These are phyloP conservation scores for Caenorhabditis briggsae DNA, from an alignment of 1,140 invertebrate genomes.

Conservation along the genomic window DNA sequence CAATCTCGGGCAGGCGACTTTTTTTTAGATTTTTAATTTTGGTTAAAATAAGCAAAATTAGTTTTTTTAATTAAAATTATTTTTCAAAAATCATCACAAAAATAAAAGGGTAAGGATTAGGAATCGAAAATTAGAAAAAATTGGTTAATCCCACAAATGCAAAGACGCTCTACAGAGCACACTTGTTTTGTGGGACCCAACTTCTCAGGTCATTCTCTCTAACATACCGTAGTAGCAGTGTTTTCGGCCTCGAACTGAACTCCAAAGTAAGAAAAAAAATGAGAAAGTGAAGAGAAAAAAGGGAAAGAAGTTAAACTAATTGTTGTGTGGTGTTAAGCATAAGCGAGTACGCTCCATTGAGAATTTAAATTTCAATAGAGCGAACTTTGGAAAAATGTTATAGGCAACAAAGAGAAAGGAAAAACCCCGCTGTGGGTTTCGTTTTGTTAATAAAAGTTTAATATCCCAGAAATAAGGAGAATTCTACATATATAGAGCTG, in stretches of 20 bases:
- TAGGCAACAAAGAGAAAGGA: neutral
- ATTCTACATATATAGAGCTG: neutral
- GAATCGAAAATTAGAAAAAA: neutral
- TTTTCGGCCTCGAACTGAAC: slow-evolving; percentile 55
- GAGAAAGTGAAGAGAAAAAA: slow-evolving; percentile 13
- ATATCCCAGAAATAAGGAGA: slow-evolving; percentile 32
- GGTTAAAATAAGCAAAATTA: neutral
- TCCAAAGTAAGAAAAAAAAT: slow-evolving; percentile 20
- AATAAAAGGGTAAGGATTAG: neutral
- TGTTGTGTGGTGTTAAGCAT: neutral
- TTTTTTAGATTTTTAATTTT: neutral
- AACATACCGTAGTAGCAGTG: slow-evolving; percentile 51
- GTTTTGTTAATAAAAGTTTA: neutral
- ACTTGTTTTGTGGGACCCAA: no score
- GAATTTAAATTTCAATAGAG: no score
- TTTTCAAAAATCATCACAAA: neutral
- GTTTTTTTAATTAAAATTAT: neutral
- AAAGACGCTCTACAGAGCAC: no score
- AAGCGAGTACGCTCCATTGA: no score
- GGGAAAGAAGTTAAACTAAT: neutral
- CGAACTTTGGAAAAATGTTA: no score
- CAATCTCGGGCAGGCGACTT: slow-evolving; percentile 8
- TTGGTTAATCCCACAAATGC: neutral
- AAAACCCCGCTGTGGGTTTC: no score
- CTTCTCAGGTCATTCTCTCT: slow-evolving; percentile 3